These are phyloP conservation scores for Hipposideros armiger DNA, from an alignment of 2,113 vertebrate genomes.

Conservation along the genomic window DNA sequence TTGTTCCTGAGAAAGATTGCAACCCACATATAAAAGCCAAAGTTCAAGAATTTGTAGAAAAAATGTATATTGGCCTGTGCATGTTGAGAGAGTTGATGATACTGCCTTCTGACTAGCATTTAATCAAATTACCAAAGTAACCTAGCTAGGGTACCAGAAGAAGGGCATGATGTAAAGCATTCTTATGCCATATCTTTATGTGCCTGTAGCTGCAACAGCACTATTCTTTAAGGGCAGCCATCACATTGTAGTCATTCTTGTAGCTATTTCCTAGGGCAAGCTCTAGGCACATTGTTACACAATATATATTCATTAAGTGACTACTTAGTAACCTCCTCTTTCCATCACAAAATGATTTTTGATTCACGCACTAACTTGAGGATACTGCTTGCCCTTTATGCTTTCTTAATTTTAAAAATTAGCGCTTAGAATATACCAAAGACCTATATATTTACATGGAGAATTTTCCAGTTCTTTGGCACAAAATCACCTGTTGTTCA, in stretches of 20 bases:
- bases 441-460: background rate
- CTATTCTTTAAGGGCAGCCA: background rate
- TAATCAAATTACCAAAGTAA: background rate
- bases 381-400: background rate
- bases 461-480: background rate
- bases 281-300: background rate
- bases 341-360: background rate
- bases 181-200: background rate
- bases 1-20: background rate
- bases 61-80: background rate
- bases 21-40: background rate
- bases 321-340: background rate
- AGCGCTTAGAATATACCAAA: constrained; percentile 2
- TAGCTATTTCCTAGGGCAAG: background rate
- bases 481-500: background rate
- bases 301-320: background rate
- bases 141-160: background rate
- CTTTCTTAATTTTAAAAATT: constrained; percentile 35
- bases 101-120: background rate
- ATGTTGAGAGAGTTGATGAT: background rate
- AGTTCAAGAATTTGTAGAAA: constrained; percentile 34
- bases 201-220: too few species aligned
- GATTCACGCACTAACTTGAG: background rate
- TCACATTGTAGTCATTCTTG: background rate
- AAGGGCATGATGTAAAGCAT: background rate